Conservation (phyloP, 2,113 vertebrate genomes). For the Eurypyga helias region DNA sequence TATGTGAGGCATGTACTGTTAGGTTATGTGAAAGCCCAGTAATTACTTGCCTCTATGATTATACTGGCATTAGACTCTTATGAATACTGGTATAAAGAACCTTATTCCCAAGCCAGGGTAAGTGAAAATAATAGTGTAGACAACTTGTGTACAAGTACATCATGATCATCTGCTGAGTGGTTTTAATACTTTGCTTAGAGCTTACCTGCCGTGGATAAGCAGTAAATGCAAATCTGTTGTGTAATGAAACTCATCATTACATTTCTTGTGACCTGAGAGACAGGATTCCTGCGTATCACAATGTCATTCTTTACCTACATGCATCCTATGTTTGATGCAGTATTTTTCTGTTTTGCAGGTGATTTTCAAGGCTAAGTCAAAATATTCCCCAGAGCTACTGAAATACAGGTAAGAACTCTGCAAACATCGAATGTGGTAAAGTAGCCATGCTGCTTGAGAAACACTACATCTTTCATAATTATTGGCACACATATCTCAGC, state of each 20-base stretch:
- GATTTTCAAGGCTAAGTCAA: slow-evolving; percentile 95
- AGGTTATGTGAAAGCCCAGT: not conserved
- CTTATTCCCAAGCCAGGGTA: not conserved
- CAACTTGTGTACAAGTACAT: not conserved
- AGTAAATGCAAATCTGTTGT: not conserved
- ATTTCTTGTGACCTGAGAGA: not conserved
- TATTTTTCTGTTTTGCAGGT: slow-evolving; percentile 80
- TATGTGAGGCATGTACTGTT: not conserved
- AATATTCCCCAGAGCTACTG: slow-evolving; percentile 90
- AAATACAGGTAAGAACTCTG: slow-evolving; percentile 86
- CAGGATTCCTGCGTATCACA: not conserved
- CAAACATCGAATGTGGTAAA: not conserved
- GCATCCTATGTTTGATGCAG: not conserved
- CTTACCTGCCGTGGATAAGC: not conserved
- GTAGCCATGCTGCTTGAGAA: not conserved
- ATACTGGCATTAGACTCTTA: not conserved
- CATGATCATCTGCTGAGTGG: not conserved
- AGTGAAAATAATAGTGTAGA: not conserved
- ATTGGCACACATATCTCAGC: not conserved
- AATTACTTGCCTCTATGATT: not conserved
- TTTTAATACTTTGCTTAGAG: not conserved
- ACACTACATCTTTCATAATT: not conserved
- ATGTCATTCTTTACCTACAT: not conserved
- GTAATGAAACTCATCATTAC: not conserved
- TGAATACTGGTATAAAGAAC: not conserved